Evolutionary conservation across 2,113 vertebrate species (phyloP), one percentile per base, ranked within the genome.

Genomic region (Acanthochromis polyacanthus): DNA sequence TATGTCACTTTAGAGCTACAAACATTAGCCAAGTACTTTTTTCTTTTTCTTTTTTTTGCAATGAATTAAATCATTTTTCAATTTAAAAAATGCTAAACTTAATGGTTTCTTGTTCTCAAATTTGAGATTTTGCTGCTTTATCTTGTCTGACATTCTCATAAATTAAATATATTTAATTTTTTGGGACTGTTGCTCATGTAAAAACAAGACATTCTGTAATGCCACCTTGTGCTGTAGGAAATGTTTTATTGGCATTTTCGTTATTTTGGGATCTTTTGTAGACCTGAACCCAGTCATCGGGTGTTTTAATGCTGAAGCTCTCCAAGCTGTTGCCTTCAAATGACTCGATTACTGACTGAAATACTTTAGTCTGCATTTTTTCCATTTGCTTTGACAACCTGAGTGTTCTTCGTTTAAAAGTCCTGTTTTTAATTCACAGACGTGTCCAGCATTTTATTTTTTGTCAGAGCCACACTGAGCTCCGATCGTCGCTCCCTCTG

Each of bases 381-480:
- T 0, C 16, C 22, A 2, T 15, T 20, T 12, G 0, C 53, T 23
- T n/a, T 56, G 58, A 43, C 14, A 19, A 19, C 23, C 19, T 11
- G 0, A 46, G 25, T 8, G 11, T 46, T 15, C 4, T n/a, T 9
- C 22, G 1, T 65, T 50, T 36, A 36, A 66, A 66, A 4, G 17
- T 59, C 14, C 14, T 45, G 0, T 25, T 63, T 43, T 28, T 6
- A 61, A 19, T 22, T 20, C 36, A n/a, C 11, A 57, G 66, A 67
- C 51, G 15, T n/a, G 46, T 45, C 5, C 20, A 4, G 19, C 32
- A 20, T 15, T 58, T 57, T 20, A n/a, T 56, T 36, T 38, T 36
- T 50, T 38, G 2, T 60, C 10, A 10, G 57, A 15, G 48, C 10
- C 22, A n/a, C 14, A 1, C 46, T 0, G 55, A 19, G 14, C 61